Percentiles rank a stretch among this genome's conserved stretches.
Conservation (phyloP, 2,797 vertebrate species). For the Aldrovandia affinis region DNA sequence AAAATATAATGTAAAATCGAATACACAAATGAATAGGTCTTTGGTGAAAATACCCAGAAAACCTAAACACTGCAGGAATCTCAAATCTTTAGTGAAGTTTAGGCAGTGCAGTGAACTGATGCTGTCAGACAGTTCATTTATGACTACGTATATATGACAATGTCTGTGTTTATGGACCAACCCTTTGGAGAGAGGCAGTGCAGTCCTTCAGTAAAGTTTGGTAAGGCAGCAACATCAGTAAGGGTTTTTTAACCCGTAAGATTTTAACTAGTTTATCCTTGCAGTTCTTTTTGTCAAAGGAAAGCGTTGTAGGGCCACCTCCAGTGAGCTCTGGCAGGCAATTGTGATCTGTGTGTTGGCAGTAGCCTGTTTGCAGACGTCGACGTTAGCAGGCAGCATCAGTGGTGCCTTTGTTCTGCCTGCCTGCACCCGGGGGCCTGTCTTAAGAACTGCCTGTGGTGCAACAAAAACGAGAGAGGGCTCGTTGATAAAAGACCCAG, state of each 20-base stretch:
- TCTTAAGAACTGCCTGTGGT: constrained; percentile 28
- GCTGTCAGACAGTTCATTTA: background rate
- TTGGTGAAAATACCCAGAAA: background rate
- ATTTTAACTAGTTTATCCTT: background rate
- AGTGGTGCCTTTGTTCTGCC: constrained; percentile 30
- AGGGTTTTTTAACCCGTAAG: background rate
- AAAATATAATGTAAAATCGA: background rate
- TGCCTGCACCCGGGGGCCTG: constrained; percentile 31
- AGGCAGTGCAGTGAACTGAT: too few species aligned
- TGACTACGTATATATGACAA: background rate
- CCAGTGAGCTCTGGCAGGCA: background rate
- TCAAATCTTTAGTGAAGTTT: too few species aligned
- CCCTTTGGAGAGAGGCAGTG: background rate
- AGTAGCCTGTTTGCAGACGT: constrained; percentile 7
- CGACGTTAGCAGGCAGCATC: constrained; percentile 16
- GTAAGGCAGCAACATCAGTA: background rate
- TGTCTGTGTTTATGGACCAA: background rate
- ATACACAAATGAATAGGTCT: too few species aligned
- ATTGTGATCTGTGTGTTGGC: background rate
- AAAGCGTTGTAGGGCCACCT: background rate
- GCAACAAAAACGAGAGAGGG: background rate
- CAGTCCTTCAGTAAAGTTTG: background rate
- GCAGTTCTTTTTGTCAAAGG: background rate
- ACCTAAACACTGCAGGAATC: background rate
- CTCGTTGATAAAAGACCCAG: constrained; percentile 33